Conservation (phyloP, 2,888 invertebrate species). For the Tenthredo mesomela region DNA sequence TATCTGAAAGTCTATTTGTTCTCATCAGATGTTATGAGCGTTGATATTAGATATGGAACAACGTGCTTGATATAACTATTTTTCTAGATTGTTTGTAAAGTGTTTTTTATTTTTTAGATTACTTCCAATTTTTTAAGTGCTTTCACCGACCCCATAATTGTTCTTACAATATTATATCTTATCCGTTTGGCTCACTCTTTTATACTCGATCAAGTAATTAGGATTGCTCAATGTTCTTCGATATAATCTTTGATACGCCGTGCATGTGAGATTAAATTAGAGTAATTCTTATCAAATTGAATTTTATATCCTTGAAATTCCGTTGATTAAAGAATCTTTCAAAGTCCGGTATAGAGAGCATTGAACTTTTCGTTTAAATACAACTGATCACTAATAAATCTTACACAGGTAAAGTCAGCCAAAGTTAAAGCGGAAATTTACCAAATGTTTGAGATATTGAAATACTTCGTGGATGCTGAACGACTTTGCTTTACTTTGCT, state of each 20-base stretch:
- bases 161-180: not conserved
- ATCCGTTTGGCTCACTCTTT: not conserved
- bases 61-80: not conserved
- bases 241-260: not conserved
- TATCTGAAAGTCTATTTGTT: slow-evolving; percentile 4
- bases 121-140: not conserved
- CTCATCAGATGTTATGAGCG: not conserved
- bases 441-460: not conserved
- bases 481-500: too few relatives aligned
- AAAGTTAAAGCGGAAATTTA: not conserved
- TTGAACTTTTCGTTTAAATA: not conserved
- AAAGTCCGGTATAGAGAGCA: not conserved
- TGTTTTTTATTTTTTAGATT: not conserved
- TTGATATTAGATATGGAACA: not conserved
- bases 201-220: not conserved
- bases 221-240: not conserved
- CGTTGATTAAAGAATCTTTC: not conserved
- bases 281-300: not conserved
- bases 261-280: not conserved
- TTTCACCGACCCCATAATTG: not conserved
- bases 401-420: not conserved
- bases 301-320: not conserved
- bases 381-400: not conserved
- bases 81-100: slow-evolving; percentile 8
- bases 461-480: not conserved